Conservation (phyloP, 2,797 vertebrate genomes). For the Myoxocephalus aenaeus region DNA sequence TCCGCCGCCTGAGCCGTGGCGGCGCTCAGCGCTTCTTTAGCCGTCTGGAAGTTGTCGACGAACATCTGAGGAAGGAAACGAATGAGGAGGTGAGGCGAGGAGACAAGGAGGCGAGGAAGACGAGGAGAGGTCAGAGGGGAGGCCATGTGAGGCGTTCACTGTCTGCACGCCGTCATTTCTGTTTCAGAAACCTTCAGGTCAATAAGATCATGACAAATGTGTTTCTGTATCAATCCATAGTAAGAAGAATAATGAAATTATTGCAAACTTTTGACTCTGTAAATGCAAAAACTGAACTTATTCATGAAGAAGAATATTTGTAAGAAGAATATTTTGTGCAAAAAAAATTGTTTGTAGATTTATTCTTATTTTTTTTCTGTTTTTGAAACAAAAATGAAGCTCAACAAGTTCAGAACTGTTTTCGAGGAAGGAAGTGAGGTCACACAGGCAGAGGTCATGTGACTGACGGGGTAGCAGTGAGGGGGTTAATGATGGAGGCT, state of each 20-base stretch:
- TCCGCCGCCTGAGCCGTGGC: slow-evolving; percentile 95
- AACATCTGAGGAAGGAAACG: slow-evolving; percentile 60
- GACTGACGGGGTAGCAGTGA: slow-evolving; percentile 4
- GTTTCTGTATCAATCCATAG: neutral
- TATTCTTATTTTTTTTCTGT: neutral
- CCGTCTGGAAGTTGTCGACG: slow-evolving; percentile 82
- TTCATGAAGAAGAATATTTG: too few species aligned
- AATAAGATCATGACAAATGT: too few species aligned
- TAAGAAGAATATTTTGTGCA: too few species aligned
- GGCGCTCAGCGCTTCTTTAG: slow-evolving; percentile 89
- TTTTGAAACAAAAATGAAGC: slow-evolving; percentile 51
- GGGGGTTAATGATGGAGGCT: slow-evolving; percentile 33
- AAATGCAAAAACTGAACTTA: too few species aligned
- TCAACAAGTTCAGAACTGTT: neutral
- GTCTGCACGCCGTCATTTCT: slow-evolving; percentile 28
- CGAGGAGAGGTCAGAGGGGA: neutral
- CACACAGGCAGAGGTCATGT: slow-evolving; percentile 55
- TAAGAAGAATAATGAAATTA: neutral
- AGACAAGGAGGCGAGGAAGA: neutral
- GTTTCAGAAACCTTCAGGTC: slow-evolving; percentile 40
- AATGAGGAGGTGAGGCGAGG: neutral
- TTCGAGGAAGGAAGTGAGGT: slow-evolving; percentile 44
- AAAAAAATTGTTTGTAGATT: too few species aligned
- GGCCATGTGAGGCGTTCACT: slow-evolving; percentile 35
- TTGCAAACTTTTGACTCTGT: too few species aligned